Evolutionary conservation across 2,888 invertebrate genomes (phyloP), one percentile per base, ranked within the genome.

Genomic region (Cataglyphis albicans): DNA sequence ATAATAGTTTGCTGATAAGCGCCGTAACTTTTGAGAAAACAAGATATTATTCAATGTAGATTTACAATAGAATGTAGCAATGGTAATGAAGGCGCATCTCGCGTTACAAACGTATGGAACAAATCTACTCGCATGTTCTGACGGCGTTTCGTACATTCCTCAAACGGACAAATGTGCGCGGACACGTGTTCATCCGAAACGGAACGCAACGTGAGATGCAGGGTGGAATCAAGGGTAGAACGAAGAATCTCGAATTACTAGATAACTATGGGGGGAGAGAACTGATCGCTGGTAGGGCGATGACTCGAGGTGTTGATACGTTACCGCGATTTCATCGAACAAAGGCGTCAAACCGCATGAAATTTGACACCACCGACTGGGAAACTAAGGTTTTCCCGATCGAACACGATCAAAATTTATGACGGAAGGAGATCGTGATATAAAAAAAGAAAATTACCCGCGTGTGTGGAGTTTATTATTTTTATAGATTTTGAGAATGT

Each of bases 221-320:
- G 52, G 52, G 82, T 70, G 21, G 81, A 65, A 81, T 80, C 81
- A 75, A 55, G 84, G 88, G 83, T 82, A 65, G 86, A 68, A 83
- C 65, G 83, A 83, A 78, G 74, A 75, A 84, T 87, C 87, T 89
- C 89, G 89, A 82, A 89, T 89, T 89, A 89, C 89, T 82, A 83
- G 84, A 80, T 85, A 90, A 85, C 86, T 84, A 83, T 10, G 57
- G 15, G 1, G 83, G 59, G 52, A 55, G 70, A 55, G 44, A 41
- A 65, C 61, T 73, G 89, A 89, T 88, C 88, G 87, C 41, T 61
- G 82, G 32, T 44, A 61, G 86, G 82, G 72, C 72, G 89, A 84
- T 89, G 90, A 90, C 87, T 90, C 87, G 90, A 90, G 89, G 90
- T 89, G 90, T 89, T 87, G 87, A 89, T 90, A 81, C 82, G 84